Evolutionary conservation across 2,888 invertebrate species (phyloP).

Genomic region (Athripsodes cinereus): DNA sequence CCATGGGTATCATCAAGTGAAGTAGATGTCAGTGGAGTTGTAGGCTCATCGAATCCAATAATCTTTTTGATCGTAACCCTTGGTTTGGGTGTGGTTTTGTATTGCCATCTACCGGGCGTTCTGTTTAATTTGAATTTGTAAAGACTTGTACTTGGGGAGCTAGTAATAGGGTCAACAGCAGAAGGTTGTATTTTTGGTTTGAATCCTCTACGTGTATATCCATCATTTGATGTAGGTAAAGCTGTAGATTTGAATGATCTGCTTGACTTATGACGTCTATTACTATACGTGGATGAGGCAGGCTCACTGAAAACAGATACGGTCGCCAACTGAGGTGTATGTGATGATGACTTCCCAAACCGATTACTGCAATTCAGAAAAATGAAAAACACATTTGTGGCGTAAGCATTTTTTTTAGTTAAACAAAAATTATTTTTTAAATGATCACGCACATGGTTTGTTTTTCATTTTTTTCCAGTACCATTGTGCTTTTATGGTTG

Average conservation of each 20-base stretch:
- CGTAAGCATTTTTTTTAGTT: not conserved
- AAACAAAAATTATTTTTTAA: not conserved
- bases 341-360: conserved; percentile 42
- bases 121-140: conserved; percentile 79
- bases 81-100: conserved; percentile 84
- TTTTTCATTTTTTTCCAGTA: not conserved
- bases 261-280: conserved; percentile 47
- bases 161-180: conserved; percentile 48
- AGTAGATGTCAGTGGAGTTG: conserved; percentile 43
- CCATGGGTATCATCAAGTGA: conserved; percentile 42
- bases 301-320: conserved; percentile 63
- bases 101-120: conserved; percentile 83
- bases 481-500: not conserved
- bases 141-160: conserved; percentile 53
- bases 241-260: conserved; percentile 42
- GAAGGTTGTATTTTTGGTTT: conserved; percentile 60
- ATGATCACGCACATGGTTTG: not conserved
- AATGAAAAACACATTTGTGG: not conserved
- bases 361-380: conserved; percentile 42
- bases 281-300: conserved; percentile 42
- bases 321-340: conserved; percentile 56
- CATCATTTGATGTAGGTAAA: conserved; percentile 39
- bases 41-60: conserved; percentile 50
- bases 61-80: conserved; percentile 73
- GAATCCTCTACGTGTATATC: conserved; percentile 55